Evolutionary conservation across 1,140 invertebrate genomes (phyloP), one percentile per base, ranked within the genome.

Genomic region (Holcopasites calliopsidis): DNA sequence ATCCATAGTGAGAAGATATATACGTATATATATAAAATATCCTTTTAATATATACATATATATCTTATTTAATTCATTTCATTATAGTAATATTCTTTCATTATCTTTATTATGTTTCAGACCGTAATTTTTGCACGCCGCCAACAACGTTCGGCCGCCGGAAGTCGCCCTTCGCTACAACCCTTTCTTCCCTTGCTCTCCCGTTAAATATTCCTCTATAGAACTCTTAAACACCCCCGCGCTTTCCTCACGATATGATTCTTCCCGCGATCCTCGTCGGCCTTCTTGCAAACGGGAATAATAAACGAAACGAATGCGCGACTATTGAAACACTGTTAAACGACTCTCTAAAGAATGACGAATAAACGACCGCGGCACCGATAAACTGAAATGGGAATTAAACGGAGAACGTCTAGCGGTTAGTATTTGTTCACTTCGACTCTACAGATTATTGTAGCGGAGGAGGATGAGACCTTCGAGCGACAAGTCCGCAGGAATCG

Each of bases 91-190:
- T 86, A 81, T 82, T 87, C 82, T 84, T 85, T 82, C 60, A 81
- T 87, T 88, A 85, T 85, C 85, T 85, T 88, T 87, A 89, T 89
- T 90, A 89, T 88, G 87, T 90, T 89, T 90, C 87, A 85, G 86
- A 89, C 82, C 81, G 86, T 85, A 84, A 85, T 80, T 79, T 64
- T 85, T 80, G 80, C 82, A 78, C 71, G 47, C 47, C 80, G 82
- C 72, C 61, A 60, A 70, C 83, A 26, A 28, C 31, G 64, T 71
- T 54, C 31, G 75, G 79, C 83, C 79, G 82, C 69, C 66, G 70
- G 85, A 87, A 86, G 62, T 82, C n/a, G 80, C 58, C 77, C 81
- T 38, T 65, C 26, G 21, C 18, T 13, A 16, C 3, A 5, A n/a
- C 1, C 1, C n/a, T 2, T 26, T 40, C 8, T 18, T 54, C 11